A percentile compares a stretch with the other conserved stretches of the same genome.
These are phyloP conservation scores for Siniperca undulata DNA, from an alignment of 2,797 vertebrate genomes.

Conservation along the genomic window DNA sequence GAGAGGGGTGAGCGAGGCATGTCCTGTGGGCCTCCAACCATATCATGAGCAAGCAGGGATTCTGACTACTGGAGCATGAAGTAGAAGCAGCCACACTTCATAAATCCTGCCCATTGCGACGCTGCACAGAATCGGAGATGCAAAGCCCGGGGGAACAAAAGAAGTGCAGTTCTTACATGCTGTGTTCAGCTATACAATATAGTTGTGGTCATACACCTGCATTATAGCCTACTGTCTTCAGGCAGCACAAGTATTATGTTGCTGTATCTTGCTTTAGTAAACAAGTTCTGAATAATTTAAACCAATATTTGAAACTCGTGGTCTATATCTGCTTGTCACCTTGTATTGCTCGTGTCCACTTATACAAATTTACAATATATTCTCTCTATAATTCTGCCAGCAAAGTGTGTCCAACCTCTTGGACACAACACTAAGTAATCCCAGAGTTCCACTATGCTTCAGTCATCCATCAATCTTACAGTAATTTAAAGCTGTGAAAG, in stretches of 20 bases:
- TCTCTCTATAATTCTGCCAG: constrained; percentile 7
- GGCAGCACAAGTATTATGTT: constrained; percentile 8
- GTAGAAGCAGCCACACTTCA: constrained; percentile 75
- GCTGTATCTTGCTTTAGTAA: neutral
- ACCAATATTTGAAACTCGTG: constrained; percentile 2
- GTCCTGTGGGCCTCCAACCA: constrained; percentile 68
- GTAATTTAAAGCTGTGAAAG: constrained; percentile 56
- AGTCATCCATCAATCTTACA: constrained; percentile 51
- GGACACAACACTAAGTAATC: constrained; percentile 25
- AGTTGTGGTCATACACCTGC: constrained; percentile 18
- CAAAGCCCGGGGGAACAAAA: constrained; percentile 63
- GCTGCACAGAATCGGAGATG: constrained; percentile 49
- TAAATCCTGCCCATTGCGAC: constrained; percentile 68
- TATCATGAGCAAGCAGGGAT: constrained; percentile 71
- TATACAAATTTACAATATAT: neutral
- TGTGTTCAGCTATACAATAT: constrained; percentile 44
- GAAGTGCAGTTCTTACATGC: constrained; percentile 33
- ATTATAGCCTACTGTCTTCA: constrained; percentile 21
- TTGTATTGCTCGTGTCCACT: neutral
- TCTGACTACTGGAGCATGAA: constrained; percentile 75
- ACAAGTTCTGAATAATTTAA: constrained; percentile 31
- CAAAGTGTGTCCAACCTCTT: constrained; percentile 21
- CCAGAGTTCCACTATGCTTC: constrained; percentile 28
- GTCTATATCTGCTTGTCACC: constrained; percentile 4
- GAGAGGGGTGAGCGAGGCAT: constrained; percentile 46